phyloP scores from a whole-genome alignment of 1,140 invertebrate genomes.

The Brachionus plicatilis region DNA sequence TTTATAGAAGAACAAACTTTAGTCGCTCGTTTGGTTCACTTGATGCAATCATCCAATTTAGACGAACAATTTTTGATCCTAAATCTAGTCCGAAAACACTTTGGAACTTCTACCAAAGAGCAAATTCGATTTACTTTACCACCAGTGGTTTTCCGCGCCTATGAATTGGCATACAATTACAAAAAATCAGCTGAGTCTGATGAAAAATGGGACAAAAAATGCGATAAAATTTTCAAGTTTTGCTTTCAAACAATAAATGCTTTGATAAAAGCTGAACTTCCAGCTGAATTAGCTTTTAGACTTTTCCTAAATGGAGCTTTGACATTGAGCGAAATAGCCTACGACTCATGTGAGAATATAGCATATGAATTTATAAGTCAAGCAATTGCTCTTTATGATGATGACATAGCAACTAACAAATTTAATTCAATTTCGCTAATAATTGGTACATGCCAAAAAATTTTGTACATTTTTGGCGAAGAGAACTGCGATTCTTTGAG shows the following conservation, averaged over 20 bases:
- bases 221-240: constrained; percentile 94
- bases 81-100: constrained; percentile 73
- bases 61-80: constrained; percentile 76
- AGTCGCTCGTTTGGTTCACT: constrained; percentile 80
- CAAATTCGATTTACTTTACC: constrained; percentile 85
- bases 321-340: constrained; percentile 81
- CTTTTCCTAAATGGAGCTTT: constrained; percentile 86
- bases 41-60: constrained; percentile 67
- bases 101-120: constrained; percentile 76
- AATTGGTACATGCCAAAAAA: constrained; percentile 78
- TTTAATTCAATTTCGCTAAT: constrained; percentile 89
- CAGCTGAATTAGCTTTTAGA: constrained; percentile 82
- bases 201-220: constrained; percentile 96
- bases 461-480: constrained; percentile 72
- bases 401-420: constrained; percentile 95
- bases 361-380: constrained; percentile 98
- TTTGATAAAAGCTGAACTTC: constrained; percentile 74
- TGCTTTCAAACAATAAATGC: constrained; percentile 88
- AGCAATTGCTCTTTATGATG: constrained; percentile 94
- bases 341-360: constrained; percentile 88
- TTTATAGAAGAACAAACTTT: constrained; percentile 93
- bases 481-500: constrained; percentile 94
- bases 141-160: constrained; percentile 91
- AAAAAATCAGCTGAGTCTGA: constrained; percentile 62
- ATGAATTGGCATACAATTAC: constrained; percentile 78